These are phyloP conservation scores for Pachydiplax longipennis DNA, from an alignment of 2,888 invertebrate species.

Conservation along the genomic window DNA sequence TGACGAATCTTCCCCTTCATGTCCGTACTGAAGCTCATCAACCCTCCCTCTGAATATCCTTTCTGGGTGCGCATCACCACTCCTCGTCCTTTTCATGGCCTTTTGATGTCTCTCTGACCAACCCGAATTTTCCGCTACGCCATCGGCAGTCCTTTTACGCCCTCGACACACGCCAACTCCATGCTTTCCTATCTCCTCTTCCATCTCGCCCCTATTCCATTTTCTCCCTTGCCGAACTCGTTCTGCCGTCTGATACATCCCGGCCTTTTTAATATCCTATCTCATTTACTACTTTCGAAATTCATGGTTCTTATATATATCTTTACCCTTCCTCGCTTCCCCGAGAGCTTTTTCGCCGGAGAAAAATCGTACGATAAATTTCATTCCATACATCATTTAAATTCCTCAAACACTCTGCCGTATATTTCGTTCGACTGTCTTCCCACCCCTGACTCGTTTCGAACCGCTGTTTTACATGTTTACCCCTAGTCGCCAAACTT, in stretches of 20 bases:
- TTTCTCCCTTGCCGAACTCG: neutral
- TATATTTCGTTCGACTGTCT: too few relatives aligned
- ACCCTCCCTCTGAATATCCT: neutral
- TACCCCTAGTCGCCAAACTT: too few relatives aligned
- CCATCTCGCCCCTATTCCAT: neutral
- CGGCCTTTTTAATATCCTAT: neutral
- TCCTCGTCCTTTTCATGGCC: neutral
- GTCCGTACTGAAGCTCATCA: neutral
- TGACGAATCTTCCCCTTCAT: neutral
- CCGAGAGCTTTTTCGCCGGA: too few relatives aligned
- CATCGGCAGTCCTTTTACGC: neutral
- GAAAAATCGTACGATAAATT: too few relatives aligned
- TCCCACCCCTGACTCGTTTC: too few relatives aligned
- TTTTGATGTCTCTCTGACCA: neutral
- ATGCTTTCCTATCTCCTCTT: neutral
- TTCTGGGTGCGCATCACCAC: neutral
- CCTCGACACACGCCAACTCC: neutral
- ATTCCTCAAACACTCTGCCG: too few relatives aligned
- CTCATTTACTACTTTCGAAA: neutral
- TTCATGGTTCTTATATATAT: neutral
- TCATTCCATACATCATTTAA: too few relatives aligned
- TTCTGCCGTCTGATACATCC: neutral
- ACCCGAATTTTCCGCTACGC: neutral
- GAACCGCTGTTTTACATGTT: too few relatives aligned
- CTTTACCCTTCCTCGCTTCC: neutral